Conservation (phyloP, 2,797 vertebrate genomes). For the Jordanella pulchra region DNA sequence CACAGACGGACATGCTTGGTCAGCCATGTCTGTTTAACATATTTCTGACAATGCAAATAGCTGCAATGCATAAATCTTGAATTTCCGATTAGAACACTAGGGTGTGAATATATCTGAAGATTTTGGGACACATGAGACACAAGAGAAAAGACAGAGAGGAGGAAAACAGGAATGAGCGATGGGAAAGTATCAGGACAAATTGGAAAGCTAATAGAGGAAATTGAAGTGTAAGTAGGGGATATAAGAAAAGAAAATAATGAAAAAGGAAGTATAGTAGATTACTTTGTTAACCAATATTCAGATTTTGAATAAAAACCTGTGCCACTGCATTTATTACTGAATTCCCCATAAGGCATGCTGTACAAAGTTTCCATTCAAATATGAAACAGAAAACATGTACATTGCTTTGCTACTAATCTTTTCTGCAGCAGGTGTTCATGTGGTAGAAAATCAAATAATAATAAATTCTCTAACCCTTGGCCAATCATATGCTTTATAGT, state of each 20-base stretch:
- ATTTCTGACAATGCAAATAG: constrained; percentile 59
- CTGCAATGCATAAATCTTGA: constrained; percentile 42
- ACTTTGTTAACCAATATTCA: constrained; percentile 54
- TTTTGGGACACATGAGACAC: constrained; percentile 33
- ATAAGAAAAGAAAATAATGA: constrained; percentile 57
- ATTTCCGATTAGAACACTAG: constrained; percentile 46
- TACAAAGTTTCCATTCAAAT: constrained; percentile 23
- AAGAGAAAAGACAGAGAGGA: constrained; percentile 23
- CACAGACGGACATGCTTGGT: constrained; percentile 4
- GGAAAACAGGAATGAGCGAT: constrained; percentile 32
- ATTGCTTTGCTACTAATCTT: constrained; percentile 13
- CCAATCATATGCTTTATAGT: constrained; percentile 3
- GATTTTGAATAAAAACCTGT: constrained; percentile 29
- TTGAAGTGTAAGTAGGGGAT: constrained; percentile 48
- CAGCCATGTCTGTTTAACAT: constrained; percentile 45
- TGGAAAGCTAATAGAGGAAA: constrained; percentile 59
- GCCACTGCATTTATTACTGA: constrained; percentile 36
- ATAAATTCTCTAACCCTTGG: constrained; percentile 5
- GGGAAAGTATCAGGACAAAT: constrained; percentile 23
- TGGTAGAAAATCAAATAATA: constrained; percentile 13
- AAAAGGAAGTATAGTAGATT: constrained; percentile 43
- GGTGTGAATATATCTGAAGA: constrained; percentile 45
- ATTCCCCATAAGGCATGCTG: constrained; percentile 25
- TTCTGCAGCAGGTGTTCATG: constrained; percentile 12
- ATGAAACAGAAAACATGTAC: constrained; percentile 15